Percentiles rank a stretch among this genome's conserved stretches.
These are phyloP conservation scores for Gobio occitaniae DNA, from an alignment of 2,797 vertebrate species.

Conservation along the genomic window DNA sequence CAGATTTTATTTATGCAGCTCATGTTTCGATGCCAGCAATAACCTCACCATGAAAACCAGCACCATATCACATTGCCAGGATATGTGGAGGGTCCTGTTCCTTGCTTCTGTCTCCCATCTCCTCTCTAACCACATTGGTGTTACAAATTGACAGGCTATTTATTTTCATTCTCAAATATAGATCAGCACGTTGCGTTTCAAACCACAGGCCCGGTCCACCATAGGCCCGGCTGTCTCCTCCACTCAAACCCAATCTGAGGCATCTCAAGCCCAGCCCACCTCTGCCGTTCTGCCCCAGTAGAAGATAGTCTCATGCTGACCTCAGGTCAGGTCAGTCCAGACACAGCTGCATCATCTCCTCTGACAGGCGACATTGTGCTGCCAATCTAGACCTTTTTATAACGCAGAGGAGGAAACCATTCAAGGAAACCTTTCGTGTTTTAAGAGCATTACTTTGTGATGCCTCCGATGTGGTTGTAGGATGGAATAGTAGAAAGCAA, in stretches of 20 bases:
- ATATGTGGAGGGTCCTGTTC: conserved; percentile 40
- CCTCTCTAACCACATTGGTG: conserved; percentile 44
- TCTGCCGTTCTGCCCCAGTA: conserved; percentile 2
- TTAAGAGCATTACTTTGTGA: not conserved
- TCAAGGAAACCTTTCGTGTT: conserved; percentile 4
- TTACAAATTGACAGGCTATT: conserved; percentile 60
- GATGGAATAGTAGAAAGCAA: not conserved
- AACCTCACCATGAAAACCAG: conserved; percentile 7
- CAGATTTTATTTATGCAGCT: conserved; percentile 15
- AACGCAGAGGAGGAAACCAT: conserved; percentile 5
- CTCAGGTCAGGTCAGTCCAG: conserved; percentile 42
- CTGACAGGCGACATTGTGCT: conserved; percentile 43
- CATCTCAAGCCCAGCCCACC: conserved; percentile 8
- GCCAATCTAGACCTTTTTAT: conserved; percentile 30
- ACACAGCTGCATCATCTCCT: conserved; percentile 43
- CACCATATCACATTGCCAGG: conserved; percentile 18
- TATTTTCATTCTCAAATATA: conserved; percentile 61
- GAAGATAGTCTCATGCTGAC: conserved; percentile 4
- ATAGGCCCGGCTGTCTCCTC: conserved; percentile 23
- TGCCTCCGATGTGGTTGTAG: conserved; percentile 4
- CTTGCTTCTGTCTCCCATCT: conserved; percentile 33
- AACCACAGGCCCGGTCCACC: conserved; percentile 49
- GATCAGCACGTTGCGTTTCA: conserved; percentile 47
- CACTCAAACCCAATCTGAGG: not conserved
- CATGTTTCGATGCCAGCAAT: conserved; percentile 11